Evolutionary conservation across 2,113 vertebrate genomes (phyloP).

Genomic region (Smithornis capensis): DNA sequence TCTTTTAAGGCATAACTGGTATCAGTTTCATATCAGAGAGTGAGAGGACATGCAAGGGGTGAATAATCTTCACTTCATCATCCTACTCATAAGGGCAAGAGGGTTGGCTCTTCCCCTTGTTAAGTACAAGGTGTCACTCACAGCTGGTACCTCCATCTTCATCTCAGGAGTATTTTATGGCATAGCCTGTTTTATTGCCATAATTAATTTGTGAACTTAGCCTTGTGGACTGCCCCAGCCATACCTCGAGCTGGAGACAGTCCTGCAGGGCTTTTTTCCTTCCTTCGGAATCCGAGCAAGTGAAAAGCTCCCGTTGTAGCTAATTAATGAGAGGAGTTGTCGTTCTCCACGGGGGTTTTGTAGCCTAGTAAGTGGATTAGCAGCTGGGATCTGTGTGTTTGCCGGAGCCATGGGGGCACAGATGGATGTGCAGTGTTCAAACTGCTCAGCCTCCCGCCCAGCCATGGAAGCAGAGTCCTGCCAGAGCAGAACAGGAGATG

Average conservation of each 20-base stretch:
- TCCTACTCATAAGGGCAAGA: not conserved
- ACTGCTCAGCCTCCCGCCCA: not conserved
- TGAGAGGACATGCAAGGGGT: not conserved
- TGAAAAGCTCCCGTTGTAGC: not conserved
- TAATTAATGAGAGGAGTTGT: slow-evolving; percentile 7
- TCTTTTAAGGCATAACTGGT: not conserved
- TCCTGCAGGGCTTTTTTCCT: not conserved
- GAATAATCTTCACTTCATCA: not conserved
- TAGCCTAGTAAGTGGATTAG: not conserved
- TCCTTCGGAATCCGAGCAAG: not conserved
- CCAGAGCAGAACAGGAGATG: not conserved
- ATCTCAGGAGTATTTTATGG: not conserved
- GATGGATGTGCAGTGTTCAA: fast-evolving
- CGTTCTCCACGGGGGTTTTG: not conserved
- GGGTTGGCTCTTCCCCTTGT: not conserved
- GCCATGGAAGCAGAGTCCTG: not conserved
- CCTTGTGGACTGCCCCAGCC: slow-evolving; percentile 7
- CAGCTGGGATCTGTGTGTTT: not conserved
- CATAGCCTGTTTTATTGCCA: slow-evolving; percentile 26
- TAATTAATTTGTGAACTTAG: slow-evolving; percentile 60
- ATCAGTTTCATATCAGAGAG: not conserved
- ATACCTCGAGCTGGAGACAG: not conserved
- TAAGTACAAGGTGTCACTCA: not conserved
- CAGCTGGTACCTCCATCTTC: slow-evolving; percentile 7
- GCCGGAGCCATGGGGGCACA: not conserved